Evolutionary conservation across 2,888 invertebrate genomes (phyloP), one percentile per base, ranked within the genome.

Genomic region (Drosophila kambysellisi): DNA sequence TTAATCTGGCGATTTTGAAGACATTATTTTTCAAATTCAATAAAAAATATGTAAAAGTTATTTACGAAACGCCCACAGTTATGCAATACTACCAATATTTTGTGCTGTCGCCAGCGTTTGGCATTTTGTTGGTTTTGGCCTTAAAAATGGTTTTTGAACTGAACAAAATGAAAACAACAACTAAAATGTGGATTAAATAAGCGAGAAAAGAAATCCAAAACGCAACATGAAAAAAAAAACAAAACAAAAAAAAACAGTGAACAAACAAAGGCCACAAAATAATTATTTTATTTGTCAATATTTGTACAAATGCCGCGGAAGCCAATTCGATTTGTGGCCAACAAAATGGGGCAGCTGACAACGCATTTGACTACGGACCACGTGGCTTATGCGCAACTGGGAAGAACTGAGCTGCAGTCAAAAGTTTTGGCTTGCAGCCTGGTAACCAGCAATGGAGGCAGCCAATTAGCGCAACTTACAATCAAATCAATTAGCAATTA

Each of bases 401-500:
- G 39, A 66, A 51, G 25, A 35, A 50, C 35, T 51, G 39, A 35
- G 46, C 39, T 51, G 43, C 32, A 52, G 65, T 67, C 32, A 33
- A 76, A 82, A 85, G 58, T 75, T 80, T 43, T 50, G 25, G 35
- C 41, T 61, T 59, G 69, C 15, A 52, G 52, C 56, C 25, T 25
- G 5, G 25, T 25, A 15, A 15, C 20, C 9, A 25, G 20, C 56
- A 75, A 65, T 29, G n/a, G n/a, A 70, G 20, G 46, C 79, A 69
- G 77, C 70, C 88, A 86, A 86, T 86, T 88, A 88, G 81, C 74
- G 69, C 71, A 81, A 75, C 86, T 83, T 76, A 78, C 81, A 88
- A 88, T 85, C 70, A 76, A 83, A 85, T 86, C 86, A 86, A 88
- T 85, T 88, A 79, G 70, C 74, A 82, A 83, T 83, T 85, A 83